Percentiles rank a stretch among this genome's conserved stretches.
phyloP scores from a whole-genome alignment of 2,113 vertebrate genomes.

The Psophia crepitans region DNA sequence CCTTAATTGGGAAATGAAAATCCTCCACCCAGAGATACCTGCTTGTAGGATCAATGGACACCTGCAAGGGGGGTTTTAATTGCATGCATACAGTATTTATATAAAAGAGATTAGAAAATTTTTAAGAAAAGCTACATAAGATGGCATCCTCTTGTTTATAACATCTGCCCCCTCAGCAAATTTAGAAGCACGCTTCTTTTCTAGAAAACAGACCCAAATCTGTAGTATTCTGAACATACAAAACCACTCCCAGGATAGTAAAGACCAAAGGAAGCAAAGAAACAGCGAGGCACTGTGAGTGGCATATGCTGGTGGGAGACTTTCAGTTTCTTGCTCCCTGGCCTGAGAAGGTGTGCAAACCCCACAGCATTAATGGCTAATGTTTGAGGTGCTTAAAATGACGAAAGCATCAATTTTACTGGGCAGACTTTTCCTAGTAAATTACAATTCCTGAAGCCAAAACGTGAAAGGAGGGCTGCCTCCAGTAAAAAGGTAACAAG shows the following conservation, averaged over 20 bases:
- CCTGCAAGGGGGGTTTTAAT: background rate
- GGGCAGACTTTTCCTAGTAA: background rate
- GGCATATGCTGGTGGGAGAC: background rate
- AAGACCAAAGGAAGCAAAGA: background rate
- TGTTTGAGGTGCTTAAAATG: background rate
- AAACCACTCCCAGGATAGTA: background rate
- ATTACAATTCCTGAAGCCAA: background rate
- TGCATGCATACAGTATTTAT: background rate
- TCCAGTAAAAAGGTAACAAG: background rate
- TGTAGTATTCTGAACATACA: background rate
- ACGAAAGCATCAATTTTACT: background rate
- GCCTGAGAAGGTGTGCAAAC: background rate
- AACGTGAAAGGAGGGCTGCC: background rate
- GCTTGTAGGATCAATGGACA: background rate
- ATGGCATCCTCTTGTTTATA: background rate
- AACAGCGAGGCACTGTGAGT: background rate
- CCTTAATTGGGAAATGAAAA: conserved; percentile 22
- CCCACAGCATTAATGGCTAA: background rate
- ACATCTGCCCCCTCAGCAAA: background rate
- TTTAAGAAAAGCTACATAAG: background rate
- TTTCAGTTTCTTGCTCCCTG: background rate
- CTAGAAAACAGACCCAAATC: background rate
- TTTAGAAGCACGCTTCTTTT: background rate
- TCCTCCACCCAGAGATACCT: background rate
- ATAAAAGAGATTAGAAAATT: background rate